Evolutionary conservation across 2,113 vertebrate species (phyloP), one percentile per base, ranked within the genome.

Genomic region (Caranx melampygus): DNA sequence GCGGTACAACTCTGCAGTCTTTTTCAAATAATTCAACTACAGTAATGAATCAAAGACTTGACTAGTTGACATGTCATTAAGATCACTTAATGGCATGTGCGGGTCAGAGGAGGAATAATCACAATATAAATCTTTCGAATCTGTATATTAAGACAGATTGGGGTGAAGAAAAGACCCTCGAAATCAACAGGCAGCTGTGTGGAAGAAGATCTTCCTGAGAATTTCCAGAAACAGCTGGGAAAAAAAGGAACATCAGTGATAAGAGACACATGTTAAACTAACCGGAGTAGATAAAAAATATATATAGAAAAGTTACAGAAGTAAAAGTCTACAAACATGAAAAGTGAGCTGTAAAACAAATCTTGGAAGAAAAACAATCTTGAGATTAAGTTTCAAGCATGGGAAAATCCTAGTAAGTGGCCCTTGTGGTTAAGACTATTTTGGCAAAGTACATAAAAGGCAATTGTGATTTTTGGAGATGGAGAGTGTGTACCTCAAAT

Each of bases 111-210:
- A 55, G 45, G 15, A 31, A 13, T 12, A 0, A 26, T 52, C 4
- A 13, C 20, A 18, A 58, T 5, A 11, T 49, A n/a, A 14, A 21
- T 47, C 16, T 51, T 16, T 12, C 0, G 45, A 33, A 33, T 58
- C 57, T 34, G 9, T 58, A 26, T 55, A 18, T 55, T 21, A 31
- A n/a, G 21, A 33, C 14, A 58, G 13, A 42, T 21, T 35, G n/a
- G 3, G 51, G 7, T n/a, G 21, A 52, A 52, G 18, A 52, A n/a
- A n/a, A n/a, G 49, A 52, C n/a, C 49, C 6, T n/a, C 18, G 26
- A 18, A n/a, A 52, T 52, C 49, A n/a, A 5, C 20, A n/a, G 33
- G 18, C 65, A 69, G 45, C 47, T 78, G 65, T 62, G 47, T 54
- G 4, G 12, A 34, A 33, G 37, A 4, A 21, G 14, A 49, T 49